These are phyloP conservation scores for Hypomecis atomaria DNA, from an alignment of 2,888 invertebrate species.

Conservation along the genomic window DNA sequence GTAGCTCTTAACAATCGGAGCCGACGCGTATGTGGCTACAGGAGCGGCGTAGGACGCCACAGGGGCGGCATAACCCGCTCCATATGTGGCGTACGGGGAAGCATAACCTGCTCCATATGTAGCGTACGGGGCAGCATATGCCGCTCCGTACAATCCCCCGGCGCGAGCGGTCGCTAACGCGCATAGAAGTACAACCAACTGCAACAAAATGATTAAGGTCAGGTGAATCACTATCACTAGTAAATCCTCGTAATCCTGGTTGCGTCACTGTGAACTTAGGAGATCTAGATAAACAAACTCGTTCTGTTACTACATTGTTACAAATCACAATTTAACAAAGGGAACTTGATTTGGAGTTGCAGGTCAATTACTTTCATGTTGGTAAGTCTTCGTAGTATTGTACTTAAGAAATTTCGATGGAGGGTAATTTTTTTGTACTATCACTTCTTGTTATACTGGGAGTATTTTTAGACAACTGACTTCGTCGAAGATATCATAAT, in stretches of 20 bases:
- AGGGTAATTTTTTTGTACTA: background rate
- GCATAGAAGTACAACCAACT: slow-evolving; percentile 83
- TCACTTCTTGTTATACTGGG: background rate
- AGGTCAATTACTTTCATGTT: slow-evolving; percentile 12
- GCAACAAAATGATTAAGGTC: slow-evolving; percentile 47
- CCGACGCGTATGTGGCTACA: slow-evolving; percentile 48
- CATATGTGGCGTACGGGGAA: slow-evolving; percentile 30
- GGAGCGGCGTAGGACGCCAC: slow-evolving; percentile 48
- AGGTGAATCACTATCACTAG: slow-evolving; percentile 27
- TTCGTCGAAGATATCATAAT: background rate
- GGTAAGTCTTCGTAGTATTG: slow-evolving; percentile 1
- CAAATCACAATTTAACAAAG: slow-evolving; percentile 19
- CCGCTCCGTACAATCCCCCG: slow-evolving; percentile 71
- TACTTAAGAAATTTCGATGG: background rate
- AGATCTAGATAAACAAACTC: slow-evolving; percentile 31
- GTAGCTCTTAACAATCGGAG: slow-evolving; percentile 50
- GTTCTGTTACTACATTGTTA: slow-evolving; percentile 25
- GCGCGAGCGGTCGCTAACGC: slow-evolving; percentile 84
- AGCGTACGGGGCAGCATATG: slow-evolving; percentile 53
- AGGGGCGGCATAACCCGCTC: slow-evolving; percentile 53
- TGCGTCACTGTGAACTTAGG: slow-evolving; percentile 27
- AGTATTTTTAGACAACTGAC: background rate
- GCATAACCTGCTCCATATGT: slow-evolving; percentile 53
- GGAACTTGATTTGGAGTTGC: slow-evolving; percentile 20
- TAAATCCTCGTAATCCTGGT: slow-evolving; percentile 25